These are phyloP conservation scores for Brachionus paranguensis DNA, from an alignment of 1,140 invertebrate species.

Conservation along the genomic window DNA sequence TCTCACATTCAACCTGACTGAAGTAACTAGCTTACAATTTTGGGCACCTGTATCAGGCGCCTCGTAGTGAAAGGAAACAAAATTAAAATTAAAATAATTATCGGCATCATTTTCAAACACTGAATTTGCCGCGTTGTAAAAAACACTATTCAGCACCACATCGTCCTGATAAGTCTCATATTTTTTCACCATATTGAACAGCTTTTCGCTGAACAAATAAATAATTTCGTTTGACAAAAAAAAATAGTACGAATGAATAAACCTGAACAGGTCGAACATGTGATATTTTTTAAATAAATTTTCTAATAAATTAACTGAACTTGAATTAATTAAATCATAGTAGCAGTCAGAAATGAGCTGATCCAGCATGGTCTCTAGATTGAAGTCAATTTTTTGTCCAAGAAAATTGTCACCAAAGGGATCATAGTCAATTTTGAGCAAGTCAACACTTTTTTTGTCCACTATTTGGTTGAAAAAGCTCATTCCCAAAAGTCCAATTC, in stretches of 20 bases:
- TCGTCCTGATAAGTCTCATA: constrained; percentile 37
- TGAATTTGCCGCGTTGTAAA: constrained; percentile 23
- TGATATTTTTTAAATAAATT: constrained; percentile 28
- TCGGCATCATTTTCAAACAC: constrained; percentile 20
- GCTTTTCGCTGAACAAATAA: constrained; percentile 20
- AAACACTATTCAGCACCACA: constrained; percentile 3
- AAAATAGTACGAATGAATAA: constrained; percentile 33
- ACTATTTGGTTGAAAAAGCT: neutral
- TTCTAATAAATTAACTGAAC: constrained; percentile 1
- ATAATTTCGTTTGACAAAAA: constrained; percentile 39
- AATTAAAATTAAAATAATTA: constrained; percentile 28
- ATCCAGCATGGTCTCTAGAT: neutral
- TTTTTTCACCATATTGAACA: constrained; percentile 9
- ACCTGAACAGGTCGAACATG: constrained; percentile 16
- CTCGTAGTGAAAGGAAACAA: constrained; percentile 2
- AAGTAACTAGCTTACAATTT: neutral
- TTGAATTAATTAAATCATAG: neutral
- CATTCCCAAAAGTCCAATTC: neutral
- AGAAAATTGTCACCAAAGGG: neutral
- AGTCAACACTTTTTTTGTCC: neutral
- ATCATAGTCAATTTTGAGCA: neutral
- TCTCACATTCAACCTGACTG: neutral
- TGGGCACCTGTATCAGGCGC: neutral
- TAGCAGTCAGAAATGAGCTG: neutral
- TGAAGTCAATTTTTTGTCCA: constrained; percentile 10